Evolutionary conservation across 2,888 invertebrate genomes (phyloP).

Genomic region (Falcaria lacertinaria): DNA sequence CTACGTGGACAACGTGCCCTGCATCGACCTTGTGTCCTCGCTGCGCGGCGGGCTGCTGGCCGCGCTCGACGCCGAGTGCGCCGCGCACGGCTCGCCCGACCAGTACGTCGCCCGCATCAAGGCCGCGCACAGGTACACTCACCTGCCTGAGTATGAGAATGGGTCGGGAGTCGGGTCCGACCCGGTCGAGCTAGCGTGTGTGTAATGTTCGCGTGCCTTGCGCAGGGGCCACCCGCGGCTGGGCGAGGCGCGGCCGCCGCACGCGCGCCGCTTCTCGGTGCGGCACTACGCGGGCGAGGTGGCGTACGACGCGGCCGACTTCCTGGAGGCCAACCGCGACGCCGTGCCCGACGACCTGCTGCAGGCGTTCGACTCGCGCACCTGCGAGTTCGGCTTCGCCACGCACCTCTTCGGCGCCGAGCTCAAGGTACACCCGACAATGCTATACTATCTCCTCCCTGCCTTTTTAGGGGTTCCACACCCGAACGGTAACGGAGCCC

Average conservation of each 20-base stretch:
- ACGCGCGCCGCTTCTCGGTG: conserved; percentile 91
- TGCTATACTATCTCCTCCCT: too few species aligned
- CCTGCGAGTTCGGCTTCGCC: conserved; percentile 97
- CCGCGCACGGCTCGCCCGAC: conserved; percentile 86
- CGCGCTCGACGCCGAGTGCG: conserved; percentile 95
- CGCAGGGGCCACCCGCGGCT: conserved; percentile 88
- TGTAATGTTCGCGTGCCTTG: too few species aligned
- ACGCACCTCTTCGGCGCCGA: conserved; percentile 97
- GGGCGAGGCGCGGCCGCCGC: conserved; percentile 88
- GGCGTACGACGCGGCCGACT: conserved; percentile 92
- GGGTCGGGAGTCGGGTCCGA: too few species aligned
- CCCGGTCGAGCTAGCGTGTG: too few species aligned
- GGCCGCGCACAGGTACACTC: conserved; percentile 46
- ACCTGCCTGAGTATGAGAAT: too few species aligned
- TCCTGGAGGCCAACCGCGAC: conserved; percentile 95
- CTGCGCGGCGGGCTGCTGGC: conserved; percentile 94
- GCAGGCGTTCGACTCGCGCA: conserved; percentile 94
- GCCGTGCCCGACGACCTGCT: conserved; percentile 95
- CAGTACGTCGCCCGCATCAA: conserved; percentile 59
- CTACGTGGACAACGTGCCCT: conserved; percentile 97
- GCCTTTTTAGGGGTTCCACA: too few species aligned
- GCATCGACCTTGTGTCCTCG: conserved; percentile 96
- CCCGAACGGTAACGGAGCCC: too few species aligned
- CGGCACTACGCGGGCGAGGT: conserved; percentile 90
- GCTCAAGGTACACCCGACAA: conserved; percentile 80